Conservation (phyloP, 2,888 invertebrate species). For the Chloroclystis v-ata region DNA sequence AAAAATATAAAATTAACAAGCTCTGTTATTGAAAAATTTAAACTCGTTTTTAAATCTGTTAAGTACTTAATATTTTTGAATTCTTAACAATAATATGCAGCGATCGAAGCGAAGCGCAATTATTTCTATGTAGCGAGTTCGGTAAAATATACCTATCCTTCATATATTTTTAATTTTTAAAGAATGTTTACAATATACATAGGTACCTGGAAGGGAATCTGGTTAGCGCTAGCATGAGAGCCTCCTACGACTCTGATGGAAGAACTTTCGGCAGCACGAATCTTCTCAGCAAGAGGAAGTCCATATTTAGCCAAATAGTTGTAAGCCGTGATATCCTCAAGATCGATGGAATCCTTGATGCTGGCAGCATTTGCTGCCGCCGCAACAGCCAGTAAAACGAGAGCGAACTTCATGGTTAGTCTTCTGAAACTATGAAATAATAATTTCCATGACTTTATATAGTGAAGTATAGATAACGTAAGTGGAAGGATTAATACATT, state of each 20-base stretch:
- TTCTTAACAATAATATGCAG: too few species aligned
- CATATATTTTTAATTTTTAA: too few species aligned
- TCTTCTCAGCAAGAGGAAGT: conserved; percentile 36
- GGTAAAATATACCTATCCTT: too few species aligned
- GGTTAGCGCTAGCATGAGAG: conserved; percentile 27
- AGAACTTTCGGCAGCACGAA: conserved; percentile 33
- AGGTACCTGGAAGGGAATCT: conserved; percentile 34
- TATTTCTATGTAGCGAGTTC: too few species aligned
- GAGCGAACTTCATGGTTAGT: neutral
- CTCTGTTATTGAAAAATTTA: too few species aligned
- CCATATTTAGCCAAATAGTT: conserved; percentile 37
- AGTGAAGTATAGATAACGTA: neutral
- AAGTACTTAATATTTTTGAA: too few species aligned
- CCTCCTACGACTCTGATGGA: conserved; percentile 39
- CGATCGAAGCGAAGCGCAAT: too few species aligned
- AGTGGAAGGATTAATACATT: neutral
- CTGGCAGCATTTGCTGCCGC: neutral
- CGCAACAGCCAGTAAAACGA: neutral
- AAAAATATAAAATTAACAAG: too few species aligned
- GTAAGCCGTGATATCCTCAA: conserved; percentile 24
- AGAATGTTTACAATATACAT: too few species aligned
- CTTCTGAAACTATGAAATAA: too few species aligned
- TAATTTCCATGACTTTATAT: too few species aligned
- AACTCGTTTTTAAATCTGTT: too few species aligned
- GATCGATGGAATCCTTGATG: neutral